Evolutionary conservation across 2,113 vertebrate genomes (phyloP).

Genomic region (Oreochromis niloticus): DNA sequence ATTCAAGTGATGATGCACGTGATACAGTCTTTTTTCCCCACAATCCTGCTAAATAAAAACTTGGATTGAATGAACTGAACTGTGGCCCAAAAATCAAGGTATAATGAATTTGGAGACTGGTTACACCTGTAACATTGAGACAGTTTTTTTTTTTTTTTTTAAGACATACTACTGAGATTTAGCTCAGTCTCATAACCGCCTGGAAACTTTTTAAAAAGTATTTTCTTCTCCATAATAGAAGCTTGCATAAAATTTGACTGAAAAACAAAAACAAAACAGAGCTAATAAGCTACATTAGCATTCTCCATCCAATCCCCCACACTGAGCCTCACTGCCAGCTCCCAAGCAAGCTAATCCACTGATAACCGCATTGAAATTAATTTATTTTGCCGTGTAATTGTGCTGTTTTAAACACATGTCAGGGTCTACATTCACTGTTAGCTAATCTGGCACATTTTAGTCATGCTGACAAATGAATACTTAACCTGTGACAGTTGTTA

Average conservation of each 20-base stretch:
- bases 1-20: neutral
- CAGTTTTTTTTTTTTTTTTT: neutral
- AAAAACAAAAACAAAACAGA: neutral
- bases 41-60: neutral
- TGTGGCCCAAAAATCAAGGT: neutral
- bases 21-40: fast-evolving
- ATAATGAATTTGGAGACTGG: neutral
- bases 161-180: neutral
- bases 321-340: neutral
- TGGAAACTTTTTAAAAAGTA: neutral
- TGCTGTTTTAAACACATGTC: neutral
- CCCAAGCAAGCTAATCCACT: neutral
- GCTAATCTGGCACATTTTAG: neutral
- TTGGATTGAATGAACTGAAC: neutral
- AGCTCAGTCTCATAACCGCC: neutral
- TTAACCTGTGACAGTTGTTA: neutral
- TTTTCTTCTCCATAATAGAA: neutral
- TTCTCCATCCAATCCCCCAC: neutral
- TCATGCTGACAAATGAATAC: neutral
- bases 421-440: neutral
- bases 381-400: neutral
- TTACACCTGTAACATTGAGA: neutral
- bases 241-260: neutral
- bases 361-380: neutral
- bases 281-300: neutral